Evolutionary conservation across 2,113 vertebrate genomes (phyloP).

Genomic region (Ochotona princeps): DNA sequence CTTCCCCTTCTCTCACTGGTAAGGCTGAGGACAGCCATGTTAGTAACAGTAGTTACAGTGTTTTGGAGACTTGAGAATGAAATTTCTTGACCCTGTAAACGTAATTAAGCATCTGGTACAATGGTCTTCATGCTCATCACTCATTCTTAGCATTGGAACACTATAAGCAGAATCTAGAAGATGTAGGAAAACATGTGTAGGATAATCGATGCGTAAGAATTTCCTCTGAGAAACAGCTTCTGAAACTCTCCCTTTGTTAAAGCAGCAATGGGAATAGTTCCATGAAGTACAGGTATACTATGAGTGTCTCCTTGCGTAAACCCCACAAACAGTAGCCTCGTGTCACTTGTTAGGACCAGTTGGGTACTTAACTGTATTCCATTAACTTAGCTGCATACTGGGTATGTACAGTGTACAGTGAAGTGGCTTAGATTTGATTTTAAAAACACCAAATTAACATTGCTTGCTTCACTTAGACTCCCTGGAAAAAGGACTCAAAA

Average conservation of each 20-base stretch:
- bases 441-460: not conserved
- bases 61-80: constrained; percentile 65
- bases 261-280: constrained; percentile 6
- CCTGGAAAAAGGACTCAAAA: not conserved
- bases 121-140: constrained; percentile 55
- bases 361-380: not conserved
- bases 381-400: not conserved
- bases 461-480: constrained; percentile 21
- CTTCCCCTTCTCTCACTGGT: not conserved
- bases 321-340: not conserved
- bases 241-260: not conserved
- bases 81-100: constrained; percentile 58
- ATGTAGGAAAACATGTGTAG: not conserved
- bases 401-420: not conserved
- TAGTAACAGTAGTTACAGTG: constrained; percentile 44
- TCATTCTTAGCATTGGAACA: constrained; percentile 41
- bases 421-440: not conserved
- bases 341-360: not conserved
- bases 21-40: not conserved
- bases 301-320: not conserved
- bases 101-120: constrained; percentile 53
- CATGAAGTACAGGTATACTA: not conserved
- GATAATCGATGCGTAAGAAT: not conserved
- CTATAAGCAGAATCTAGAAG: constrained; percentile 2
- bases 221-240: constrained; percentile 28